Conservation (phyloP, 1,140 invertebrate genomes). For the Drosophila willistoni region DNA sequence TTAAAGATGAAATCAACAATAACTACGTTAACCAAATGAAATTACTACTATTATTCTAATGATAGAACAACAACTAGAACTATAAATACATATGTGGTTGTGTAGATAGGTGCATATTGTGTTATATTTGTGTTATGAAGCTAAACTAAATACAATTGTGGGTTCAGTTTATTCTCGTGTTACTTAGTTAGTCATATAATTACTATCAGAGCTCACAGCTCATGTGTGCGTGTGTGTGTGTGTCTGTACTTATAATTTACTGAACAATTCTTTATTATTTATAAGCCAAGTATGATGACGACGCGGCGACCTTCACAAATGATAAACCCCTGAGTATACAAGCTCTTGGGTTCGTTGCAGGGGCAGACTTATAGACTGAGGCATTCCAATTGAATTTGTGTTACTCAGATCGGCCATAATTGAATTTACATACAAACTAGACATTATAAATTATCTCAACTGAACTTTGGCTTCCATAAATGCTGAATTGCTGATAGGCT, state of each 20-base stretch:
- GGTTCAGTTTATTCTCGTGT: neutral
- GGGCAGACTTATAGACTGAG: neutral
- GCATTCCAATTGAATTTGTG: conserved; percentile 3
- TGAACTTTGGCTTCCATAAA: conserved; percentile 1
- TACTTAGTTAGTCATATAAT: conserved; percentile 5
- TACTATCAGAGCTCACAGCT: neutral
- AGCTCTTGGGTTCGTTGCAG: neutral
- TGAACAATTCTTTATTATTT: conserved; percentile 9
- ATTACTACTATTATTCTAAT: neutral
- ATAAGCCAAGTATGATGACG: neutral
- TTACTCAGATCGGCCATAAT: neutral
- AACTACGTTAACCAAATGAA: neutral
- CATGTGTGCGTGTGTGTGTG: too few relatives aligned
- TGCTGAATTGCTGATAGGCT: conserved; percentile 2
- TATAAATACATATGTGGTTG: neutral
- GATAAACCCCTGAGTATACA: neutral
- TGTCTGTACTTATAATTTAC: neutral
- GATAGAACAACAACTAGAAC: neutral
- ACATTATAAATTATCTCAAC: conserved; percentile 5
- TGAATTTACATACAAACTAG: conserved; percentile 4
- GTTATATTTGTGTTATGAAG: neutral
- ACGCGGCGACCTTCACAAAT: conserved; percentile 7
- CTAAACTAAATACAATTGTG: conserved; percentile 2
- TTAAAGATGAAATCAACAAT: conserved; percentile 10
- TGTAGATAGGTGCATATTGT: neutral